Percentiles rank a stretch among this genome's conserved stretches.
These are phyloP conservation scores for Bombus breviceps DNA, from an alignment of 1,140 invertebrate genomes.

Conservation along the genomic window DNA sequence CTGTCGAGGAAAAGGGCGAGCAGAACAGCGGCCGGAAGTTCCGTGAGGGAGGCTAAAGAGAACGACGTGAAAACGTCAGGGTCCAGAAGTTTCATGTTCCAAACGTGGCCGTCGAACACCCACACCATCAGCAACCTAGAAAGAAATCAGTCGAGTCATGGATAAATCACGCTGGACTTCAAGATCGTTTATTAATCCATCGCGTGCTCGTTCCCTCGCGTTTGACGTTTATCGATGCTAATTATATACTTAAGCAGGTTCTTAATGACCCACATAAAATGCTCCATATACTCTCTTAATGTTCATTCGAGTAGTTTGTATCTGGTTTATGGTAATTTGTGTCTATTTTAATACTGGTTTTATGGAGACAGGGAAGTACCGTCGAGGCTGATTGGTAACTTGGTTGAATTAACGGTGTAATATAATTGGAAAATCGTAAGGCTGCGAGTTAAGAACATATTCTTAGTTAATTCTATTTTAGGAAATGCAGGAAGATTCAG, in stretches of 20 bases:
- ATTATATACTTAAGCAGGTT: background rate
- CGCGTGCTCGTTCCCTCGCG: background rate
- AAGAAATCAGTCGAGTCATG: background rate
- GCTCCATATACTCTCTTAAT: too few relatives aligned
- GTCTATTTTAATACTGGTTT: background rate
- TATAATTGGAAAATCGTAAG: background rate
- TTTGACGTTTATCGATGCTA: background rate
- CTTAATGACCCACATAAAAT: background rate
- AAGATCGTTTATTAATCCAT: background rate
- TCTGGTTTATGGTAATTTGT: background rate
- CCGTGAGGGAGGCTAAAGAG: slow-evolving; percentile 91
- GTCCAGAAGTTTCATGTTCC: slow-evolving; percentile 91
- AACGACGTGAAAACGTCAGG: slow-evolving; percentile 93
- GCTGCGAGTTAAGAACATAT: too few relatives aligned
- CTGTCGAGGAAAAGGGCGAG: slow-evolving; percentile 91
- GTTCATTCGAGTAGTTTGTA: background rate
- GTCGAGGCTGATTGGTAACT: too few relatives aligned
- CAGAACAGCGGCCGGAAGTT: slow-evolving; percentile 92
- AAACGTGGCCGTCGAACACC: slow-evolving; percentile 93
- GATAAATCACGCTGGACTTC: background rate
- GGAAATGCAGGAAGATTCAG: too few relatives aligned
- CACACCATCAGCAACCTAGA: slow-evolving; percentile 90
- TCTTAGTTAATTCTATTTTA: too few relatives aligned
- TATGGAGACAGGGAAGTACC: background rate
- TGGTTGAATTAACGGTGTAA: background rate